A percentile compares a stretch with the other conserved stretches of the same genome.
Evolutionary conservation across 2,797 vertebrate species (phyloP).

Genomic region (Labroides dimidiatus): DNA sequence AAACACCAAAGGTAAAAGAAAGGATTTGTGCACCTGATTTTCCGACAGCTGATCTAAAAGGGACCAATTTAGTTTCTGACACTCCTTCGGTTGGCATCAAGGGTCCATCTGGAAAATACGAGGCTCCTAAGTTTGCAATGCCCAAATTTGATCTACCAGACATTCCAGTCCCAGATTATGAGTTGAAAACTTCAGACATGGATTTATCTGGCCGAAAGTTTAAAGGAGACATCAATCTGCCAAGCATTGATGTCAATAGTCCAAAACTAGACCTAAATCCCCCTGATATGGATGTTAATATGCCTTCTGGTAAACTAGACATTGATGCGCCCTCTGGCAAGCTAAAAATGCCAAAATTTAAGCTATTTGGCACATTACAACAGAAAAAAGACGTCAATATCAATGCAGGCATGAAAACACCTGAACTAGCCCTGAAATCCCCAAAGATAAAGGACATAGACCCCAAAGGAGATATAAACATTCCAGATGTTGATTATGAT

Average conservation of each 20-base stretch:
- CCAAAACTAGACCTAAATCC: constrained; percentile 39
- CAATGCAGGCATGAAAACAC: constrained; percentile 44
- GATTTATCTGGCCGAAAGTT: constrained; percentile 49
- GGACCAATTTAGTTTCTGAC: constrained; percentile 24
- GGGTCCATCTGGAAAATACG: constrained; percentile 53
- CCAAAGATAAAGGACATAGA: constrained; percentile 70
- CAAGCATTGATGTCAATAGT: constrained; percentile 33
- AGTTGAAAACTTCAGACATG: constrained; percentile 27
- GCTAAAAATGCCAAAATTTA: constrained; percentile 58
- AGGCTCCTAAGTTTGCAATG: constrained; percentile 69
- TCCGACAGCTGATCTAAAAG: constrained; percentile 40
- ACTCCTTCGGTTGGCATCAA: constrained; percentile 34
- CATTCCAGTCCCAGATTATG: constrained; percentile 45
- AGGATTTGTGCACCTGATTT: constrained; percentile 35
- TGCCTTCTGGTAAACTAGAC: constrained; percentile 49
- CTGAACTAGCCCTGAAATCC: constrained; percentile 44
- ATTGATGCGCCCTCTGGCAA: constrained; percentile 45
- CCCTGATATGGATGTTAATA: constrained; percentile 36
- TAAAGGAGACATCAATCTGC: constrained; percentile 41
- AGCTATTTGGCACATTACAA: constrained; percentile 51
- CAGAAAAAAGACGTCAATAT: constrained; percentile 55
- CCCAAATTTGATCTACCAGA: constrained; percentile 66
- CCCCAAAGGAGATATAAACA: constrained; percentile 48
- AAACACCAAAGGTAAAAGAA: constrained; percentile 54
- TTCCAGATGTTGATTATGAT: constrained; percentile 30